Conservation (phyloP, 2,888 invertebrate genomes). For the Invenusta paracnida region DNA sequence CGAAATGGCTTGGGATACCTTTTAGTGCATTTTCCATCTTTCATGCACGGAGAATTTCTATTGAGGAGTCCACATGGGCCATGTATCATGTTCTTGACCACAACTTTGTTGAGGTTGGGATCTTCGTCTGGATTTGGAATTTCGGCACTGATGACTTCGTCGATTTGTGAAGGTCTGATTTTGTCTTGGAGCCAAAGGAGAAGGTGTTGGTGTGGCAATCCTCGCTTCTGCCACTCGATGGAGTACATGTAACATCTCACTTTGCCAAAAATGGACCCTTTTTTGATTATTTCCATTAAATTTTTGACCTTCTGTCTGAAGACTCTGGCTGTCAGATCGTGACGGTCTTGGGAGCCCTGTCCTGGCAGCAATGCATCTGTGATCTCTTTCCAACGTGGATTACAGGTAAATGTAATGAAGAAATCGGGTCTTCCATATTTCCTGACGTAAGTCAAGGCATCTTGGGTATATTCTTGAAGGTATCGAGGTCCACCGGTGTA, state of each 20-base stretch:
- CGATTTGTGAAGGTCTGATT: slow-evolving; percentile 46
- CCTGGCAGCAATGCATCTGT: slow-evolving; percentile 31
- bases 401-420: slow-evolving; percentile 52
- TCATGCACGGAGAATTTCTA: slow-evolving; percentile 56
- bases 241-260: slow-evolving; percentile 48
- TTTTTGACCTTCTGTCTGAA: slow-evolving; percentile 44
- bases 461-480: slow-evolving; percentile 59
- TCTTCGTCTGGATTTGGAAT: slow-evolving; percentile 47
- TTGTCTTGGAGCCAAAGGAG: slow-evolving; percentile 48
- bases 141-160: slow-evolving; percentile 46
- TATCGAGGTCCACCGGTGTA: slow-evolving; percentile 55
- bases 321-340: slow-evolving; percentile 44
- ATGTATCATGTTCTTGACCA: slow-evolving; percentile 49
- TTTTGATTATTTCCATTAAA: slow-evolving; percentile 41
- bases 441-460: slow-evolving; percentile 60
- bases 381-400: slow-evolving; percentile 46
- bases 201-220: slow-evolving; percentile 51
- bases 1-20: slow-evolving; percentile 53
- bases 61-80: slow-evolving; percentile 49
- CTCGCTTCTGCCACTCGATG: slow-evolving; percentile 55
- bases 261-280: slow-evolving; percentile 48
- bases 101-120: slow-evolving; percentile 46
- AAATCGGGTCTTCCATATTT: slow-evolving; percentile 59
- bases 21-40: slow-evolving; percentile 57
- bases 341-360: slow-evolving; percentile 39